Conservation (phyloP, 1,140 invertebrate species). For the Gryon sp. region DNA sequence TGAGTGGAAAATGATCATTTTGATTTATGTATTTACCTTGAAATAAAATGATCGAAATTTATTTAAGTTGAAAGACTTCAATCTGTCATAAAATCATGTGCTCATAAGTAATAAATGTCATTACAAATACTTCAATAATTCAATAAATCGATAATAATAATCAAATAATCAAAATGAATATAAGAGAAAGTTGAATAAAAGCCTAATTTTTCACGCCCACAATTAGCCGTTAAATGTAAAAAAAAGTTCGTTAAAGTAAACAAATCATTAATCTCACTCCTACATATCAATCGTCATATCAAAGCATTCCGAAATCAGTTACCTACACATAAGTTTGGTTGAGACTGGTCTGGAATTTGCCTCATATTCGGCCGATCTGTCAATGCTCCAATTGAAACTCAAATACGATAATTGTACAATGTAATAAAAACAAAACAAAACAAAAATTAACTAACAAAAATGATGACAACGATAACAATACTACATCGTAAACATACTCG, state of each 20-base stretch:
- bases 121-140: no score
- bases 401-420: no score
- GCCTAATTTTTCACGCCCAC: no score
- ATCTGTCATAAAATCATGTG: no score
- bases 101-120: no score
- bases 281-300: background rate
- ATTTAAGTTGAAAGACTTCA: no score
- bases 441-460: conserved; percentile 7
- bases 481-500: conserved; percentile 22
- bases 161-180: background rate
- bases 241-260: background rate
- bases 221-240: background rate
- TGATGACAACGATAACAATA: background rate
- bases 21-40: no score
- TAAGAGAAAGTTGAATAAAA: background rate
- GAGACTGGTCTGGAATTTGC: conserved; percentile 3
- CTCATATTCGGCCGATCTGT: background rate
- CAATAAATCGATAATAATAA: no score
- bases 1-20: no score
- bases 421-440: conserved; percentile 1
- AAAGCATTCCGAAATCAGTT: conserved; percentile 4
- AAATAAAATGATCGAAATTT: no score
- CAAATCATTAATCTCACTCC: background rate
- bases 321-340: conserved; percentile 27
- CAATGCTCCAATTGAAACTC: conserved; percentile 9